These are phyloP conservation scores for Tholera decimalis DNA, from an alignment of 2,888 invertebrate species.

Conservation along the genomic window DNA sequence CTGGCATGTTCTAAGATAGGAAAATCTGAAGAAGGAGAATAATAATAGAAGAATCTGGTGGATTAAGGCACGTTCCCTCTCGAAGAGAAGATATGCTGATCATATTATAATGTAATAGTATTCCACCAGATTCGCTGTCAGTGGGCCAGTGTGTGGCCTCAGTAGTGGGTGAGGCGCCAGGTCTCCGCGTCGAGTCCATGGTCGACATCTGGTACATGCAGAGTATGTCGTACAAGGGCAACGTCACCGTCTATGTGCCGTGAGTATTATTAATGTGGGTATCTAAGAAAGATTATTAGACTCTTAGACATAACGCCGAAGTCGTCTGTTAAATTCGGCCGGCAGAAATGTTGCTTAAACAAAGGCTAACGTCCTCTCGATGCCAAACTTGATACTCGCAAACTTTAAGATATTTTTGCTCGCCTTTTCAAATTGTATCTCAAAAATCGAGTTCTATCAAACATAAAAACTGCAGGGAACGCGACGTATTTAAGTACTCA, in stretches of 20 bases:
- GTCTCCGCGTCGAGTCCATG: constrained; percentile 84
- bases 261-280: constrained; percentile 65
- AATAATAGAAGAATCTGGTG: too few species aligned
- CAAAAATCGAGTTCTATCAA: too few species aligned
- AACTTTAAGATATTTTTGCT: too few species aligned
- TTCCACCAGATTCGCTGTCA: constrained; percentile 71
- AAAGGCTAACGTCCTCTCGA: not conserved
- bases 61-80: too few species aligned
- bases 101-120: not conserved
- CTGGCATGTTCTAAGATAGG: too few species aligned
- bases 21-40: too few species aligned
- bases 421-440: too few species aligned
- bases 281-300: not conserved
- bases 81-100: too few species aligned
- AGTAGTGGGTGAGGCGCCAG: constrained; percentile 87
- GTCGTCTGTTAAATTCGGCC: not conserved
- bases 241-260: constrained; percentile 76
- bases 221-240: constrained; percentile 77
- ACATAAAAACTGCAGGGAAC: too few species aligned
- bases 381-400: not conserved
- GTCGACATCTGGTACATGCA: constrained; percentile 88
- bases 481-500: too few species aligned
- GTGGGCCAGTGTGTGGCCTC: constrained; percentile 87
- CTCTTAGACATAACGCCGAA: too few species aligned
- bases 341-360: not conserved